These are phyloP conservation scores for Eupeodes luniger DNA, from an alignment of 2,888 invertebrate genomes.

Conservation along the genomic window DNA sequence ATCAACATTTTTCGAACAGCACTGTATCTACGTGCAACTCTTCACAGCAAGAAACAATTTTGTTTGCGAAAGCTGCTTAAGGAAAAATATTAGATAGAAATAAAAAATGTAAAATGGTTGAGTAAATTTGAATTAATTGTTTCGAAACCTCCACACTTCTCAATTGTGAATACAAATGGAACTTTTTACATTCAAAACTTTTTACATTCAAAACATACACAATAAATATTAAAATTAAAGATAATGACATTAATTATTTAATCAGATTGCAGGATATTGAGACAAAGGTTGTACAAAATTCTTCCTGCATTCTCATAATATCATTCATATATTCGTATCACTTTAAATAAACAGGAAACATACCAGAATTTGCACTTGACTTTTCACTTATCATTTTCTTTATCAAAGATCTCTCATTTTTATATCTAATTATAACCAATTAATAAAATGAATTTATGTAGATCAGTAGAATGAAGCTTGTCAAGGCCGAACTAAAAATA, in stretches of 20 bases:
- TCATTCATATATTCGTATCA: background rate
- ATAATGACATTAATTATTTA: slow-evolving; percentile 28
- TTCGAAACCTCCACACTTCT: slow-evolving; percentile 36
- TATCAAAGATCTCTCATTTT: background rate
- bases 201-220: background rate
- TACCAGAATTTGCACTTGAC: background rate
- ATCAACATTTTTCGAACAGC: too few relatives aligned
- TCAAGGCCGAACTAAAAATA: slow-evolving; percentile 27
- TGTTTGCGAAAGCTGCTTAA: slow-evolving; percentile 55
- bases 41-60: background rate
- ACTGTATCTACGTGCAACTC: background rate
- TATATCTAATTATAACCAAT: slow-evolving; percentile 7
- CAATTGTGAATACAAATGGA: slow-evolving; percentile 30
- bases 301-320: slow-evolving; percentile 33
- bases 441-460: background rate
- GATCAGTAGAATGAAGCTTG: background rate
- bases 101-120: slow-evolving; percentile 36
- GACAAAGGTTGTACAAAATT: background rate
- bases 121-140: slow-evolving; percentile 56
- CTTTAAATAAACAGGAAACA: slow-evolving; percentile 1
- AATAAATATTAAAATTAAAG: background rate
- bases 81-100: background rate
- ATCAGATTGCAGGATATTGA: slow-evolving; percentile 44
- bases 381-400: background rate
- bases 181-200: slow-evolving; percentile 3